Base-by-base conservation (phyloP, 2,888 invertebrate species). In the Poecilobothrus nobilitatus region DNA sequence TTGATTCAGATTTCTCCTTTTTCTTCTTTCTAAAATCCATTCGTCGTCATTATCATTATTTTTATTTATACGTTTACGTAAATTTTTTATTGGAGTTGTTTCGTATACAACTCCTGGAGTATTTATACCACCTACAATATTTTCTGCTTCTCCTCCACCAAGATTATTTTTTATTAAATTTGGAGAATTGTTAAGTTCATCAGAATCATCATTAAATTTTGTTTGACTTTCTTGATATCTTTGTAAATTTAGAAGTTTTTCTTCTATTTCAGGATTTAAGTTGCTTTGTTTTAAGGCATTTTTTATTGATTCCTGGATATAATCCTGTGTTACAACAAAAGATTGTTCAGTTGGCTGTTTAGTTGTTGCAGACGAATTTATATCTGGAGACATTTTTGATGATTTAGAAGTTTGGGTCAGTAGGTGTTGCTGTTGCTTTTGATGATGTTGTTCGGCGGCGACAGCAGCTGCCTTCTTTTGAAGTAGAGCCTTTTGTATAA, bases 261-360 rank as follows among this genome's bases (percentile, higher is more conserved):
- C 94, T 79, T 95, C 94, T 73, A 95, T 92, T 82, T 95, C 95
- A 0, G 95, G 95, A 79, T 93, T 92, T 33, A 95, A 84, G 80
- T 94, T 94, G 76, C 94, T 94, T 81, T 93, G 92, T 81, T 92
- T 92, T 71, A 96, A 83, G n/a, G 94, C 95, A 80, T 92, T 94
- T 81, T 92, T 91, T 75, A 96, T 94, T 18, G 95, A 94, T 87
- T 95, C 94, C 80, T 95, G 94, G 75, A 95, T 94, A 78, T 95
- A 95, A 82, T 94, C 94, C 68, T 94, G 92, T 18, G 95, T 95
- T 71, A 95, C 86, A 74, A 94, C 90, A 83, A 95, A 95, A 83
- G 92, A 75, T 68, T 75, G 74, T 27, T 76, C 72, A 68, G 71
- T 71, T 18, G 53, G 15, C 18, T 12, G 15, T 53, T 53, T 53